Percentiles rank a stretch among this genome's conserved stretches.
These are phyloP conservation scores for Parasteatoda tepidariorum DNA, from an alignment of 1,140 invertebrate species.

Conservation along the genomic window DNA sequence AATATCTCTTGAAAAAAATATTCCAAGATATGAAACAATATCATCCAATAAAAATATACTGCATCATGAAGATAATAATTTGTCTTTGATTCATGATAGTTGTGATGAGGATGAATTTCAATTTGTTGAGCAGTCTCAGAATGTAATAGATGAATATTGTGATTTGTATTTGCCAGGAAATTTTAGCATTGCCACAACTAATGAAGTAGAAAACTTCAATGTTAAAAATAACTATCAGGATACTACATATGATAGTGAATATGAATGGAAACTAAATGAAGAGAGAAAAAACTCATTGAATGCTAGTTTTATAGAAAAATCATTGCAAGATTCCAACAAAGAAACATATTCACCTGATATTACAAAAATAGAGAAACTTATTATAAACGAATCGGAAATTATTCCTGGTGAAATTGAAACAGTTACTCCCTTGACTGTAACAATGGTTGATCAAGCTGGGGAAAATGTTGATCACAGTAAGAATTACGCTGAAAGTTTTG, in stretches of 20 bases:
- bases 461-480: too few species aligned
- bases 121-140: slow-evolving; percentile 26
- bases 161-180: not conserved
- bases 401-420: not conserved
- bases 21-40: too few species aligned
- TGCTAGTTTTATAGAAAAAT: slow-evolving; percentile 42
- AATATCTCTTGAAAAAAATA: too few species aligned
- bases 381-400: not conserved
- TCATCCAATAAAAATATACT: too few species aligned
- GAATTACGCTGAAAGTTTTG: too few species aligned
- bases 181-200: not conserved
- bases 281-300: slow-evolving; percentile 47
- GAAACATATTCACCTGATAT: not conserved
- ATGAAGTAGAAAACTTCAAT: slow-evolving; percentile 25
- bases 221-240: slow-evolving; percentile 38
- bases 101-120: not conserved
- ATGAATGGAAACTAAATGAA: slow-evolving; percentile 53
- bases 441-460: too few species aligned
- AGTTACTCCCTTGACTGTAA: not conserved
- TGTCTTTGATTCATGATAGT: not conserved
- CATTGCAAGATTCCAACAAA: not conserved
- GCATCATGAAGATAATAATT: not conserved
- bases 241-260: slow-evolving; percentile 32
- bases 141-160: slow-evolving; percentile 25
- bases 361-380: not conserved